These are phyloP conservation scores for Cirrhinus molitorella DNA, from an alignment of 2,797 vertebrate species.

Conservation along the genomic window DNA sequence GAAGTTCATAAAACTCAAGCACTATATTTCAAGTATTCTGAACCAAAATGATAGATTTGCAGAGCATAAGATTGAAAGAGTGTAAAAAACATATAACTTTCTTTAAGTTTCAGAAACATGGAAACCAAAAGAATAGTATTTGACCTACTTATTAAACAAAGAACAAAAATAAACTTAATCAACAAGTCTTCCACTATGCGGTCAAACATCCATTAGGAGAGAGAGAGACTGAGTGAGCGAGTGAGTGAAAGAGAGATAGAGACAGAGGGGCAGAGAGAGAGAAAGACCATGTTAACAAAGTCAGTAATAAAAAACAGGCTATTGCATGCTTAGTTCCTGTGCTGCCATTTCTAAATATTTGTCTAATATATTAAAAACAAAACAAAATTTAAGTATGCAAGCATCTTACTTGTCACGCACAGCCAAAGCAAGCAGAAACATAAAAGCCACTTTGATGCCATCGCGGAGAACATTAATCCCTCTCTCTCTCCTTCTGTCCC, in stretches of 20 bases:
- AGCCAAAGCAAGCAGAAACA: constrained; percentile 24
- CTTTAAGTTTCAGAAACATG: background rate
- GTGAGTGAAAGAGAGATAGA: background rate
- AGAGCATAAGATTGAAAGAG: background rate
- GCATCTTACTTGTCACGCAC: constrained; percentile 43
- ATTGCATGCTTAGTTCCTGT: background rate
- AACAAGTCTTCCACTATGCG: constrained; percentile 8
- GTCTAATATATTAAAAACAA: background rate
- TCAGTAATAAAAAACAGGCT: background rate
- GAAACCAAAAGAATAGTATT: background rate
- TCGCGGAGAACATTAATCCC: background rate
- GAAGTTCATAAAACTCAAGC: too few species aligned
- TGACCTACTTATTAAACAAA: background rate
- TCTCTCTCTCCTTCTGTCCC: constrained; percentile 12
- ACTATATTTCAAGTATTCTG: background rate
- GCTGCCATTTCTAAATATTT: background rate
- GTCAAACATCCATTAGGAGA: background rate
- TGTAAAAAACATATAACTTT: background rate
- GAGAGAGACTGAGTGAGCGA: background rate
- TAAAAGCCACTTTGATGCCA: constrained; percentile 26
- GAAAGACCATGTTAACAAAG: background rate
- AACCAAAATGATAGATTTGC: background rate
- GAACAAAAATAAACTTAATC: background rate
- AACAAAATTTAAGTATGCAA: background rate
- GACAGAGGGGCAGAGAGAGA: background rate